Conservation (phyloP, 2,888 invertebrate genomes). For the Portevinia maculata region DNA sequence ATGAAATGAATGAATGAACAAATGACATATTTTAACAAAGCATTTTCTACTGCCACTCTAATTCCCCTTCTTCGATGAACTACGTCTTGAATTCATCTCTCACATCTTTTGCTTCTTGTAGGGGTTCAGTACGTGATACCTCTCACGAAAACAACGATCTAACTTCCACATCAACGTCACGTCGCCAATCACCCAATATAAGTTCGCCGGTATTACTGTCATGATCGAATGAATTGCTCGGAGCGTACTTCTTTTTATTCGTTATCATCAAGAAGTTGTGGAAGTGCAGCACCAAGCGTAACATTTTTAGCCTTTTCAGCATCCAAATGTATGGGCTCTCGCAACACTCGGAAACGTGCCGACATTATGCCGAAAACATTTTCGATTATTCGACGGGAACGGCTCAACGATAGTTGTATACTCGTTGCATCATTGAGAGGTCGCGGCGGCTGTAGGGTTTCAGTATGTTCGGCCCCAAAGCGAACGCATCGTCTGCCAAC, state of each 20-base stretch:
- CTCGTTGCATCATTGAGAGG: neutral
- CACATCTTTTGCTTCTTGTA: neutral
- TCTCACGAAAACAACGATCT: neutral
- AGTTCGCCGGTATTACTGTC: conserved; percentile 11
- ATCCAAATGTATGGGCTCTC: conserved; percentile 11
- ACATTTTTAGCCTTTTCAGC: conserved; percentile 4
- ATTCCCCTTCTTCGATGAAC: no score
- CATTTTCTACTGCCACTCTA: conserved; percentile 37
- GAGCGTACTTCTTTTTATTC: no score
- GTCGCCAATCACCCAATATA: conserved; percentile 23
- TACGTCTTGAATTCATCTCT: conserved; percentile 17
- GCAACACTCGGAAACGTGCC: conserved; percentile 9
- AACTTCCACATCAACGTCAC: conserved; percentile 1
- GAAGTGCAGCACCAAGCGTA: conserved; percentile 8
- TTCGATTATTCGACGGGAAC: conserved; percentile 18
- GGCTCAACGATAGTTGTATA: conserved; percentile 7
- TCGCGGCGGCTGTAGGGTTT: no score
- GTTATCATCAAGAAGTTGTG: neutral
- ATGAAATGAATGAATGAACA: neutral
- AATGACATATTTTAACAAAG: conserved; percentile 13
- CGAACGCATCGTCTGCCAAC: no score
- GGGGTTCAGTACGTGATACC: conserved; percentile 1
- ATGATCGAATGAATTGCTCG: conserved; percentile 16
- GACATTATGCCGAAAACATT: no score
- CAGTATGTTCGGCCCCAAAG: no score